Conservation (phyloP, 1,140 invertebrate species). For the Campoletis sonorensis region DNA sequence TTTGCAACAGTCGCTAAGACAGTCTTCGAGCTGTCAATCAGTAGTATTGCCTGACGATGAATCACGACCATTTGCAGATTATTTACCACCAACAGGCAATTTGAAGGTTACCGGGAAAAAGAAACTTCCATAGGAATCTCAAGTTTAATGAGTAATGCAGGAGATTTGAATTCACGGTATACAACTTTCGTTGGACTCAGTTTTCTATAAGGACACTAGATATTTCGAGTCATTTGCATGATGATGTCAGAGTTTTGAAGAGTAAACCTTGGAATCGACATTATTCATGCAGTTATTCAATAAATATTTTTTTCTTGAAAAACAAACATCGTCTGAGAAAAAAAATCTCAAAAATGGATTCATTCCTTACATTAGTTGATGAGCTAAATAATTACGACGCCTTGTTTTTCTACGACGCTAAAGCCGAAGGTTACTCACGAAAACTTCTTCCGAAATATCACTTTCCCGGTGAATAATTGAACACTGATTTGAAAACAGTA, state of each 20-base stretch:
- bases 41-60: background rate
- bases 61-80: background rate
- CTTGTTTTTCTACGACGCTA: too few relatives aligned
- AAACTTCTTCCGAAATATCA: too few relatives aligned
- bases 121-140: background rate
- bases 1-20: background rate
- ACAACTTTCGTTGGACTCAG: conserved; percentile 11
- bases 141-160: too few relatives aligned
- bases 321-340: too few relatives aligned
- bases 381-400: too few relatives aligned
- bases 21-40: background rate
- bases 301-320: too few relatives aligned
- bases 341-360: too few relatives aligned
- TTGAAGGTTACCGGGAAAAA: background rate
- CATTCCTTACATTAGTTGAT: too few relatives aligned
- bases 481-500: too few relatives aligned
- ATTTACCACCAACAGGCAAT: conserved; percentile 27
- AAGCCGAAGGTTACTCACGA: too few relatives aligned
- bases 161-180: background rate
- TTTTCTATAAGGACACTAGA: conserved; percentile 17
- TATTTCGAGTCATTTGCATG: background rate
- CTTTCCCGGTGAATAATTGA: too few relatives aligned
- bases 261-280: background rate
- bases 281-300: background rate
- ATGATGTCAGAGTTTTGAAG: background rate